Evolutionary conservation across 2,888 invertebrate genomes (phyloP), one percentile per base, ranked within the genome.

Genomic region (Dynastes hyllus): DNA sequence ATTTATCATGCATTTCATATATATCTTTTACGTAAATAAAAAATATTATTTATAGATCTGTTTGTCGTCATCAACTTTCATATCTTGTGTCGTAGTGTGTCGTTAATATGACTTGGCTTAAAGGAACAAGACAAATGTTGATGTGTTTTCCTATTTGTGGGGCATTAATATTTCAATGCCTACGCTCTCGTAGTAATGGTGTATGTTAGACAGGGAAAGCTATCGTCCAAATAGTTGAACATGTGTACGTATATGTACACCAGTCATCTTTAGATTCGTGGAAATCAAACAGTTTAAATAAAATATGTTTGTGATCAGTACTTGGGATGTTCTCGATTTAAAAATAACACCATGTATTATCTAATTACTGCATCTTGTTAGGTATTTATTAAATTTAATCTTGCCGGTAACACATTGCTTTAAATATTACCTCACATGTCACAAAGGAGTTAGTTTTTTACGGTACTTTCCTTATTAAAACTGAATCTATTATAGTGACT

Each of bases 21-120:
- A 11, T 45, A 45, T 11, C 45, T 45, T 37, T 22, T 45, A 45
- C 45, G 32, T 37, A 37, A 37, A 37, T 45, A 45, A 45, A 45
- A 45, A 45, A 45, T 45, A 86, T 86, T 87, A 87, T 87, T 87
- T 87, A 87, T 88, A 87, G 86, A 88, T 88, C 87, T 88, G 88
- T 88, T 88, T 88, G 88, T 88, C 85, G 84, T 83, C 84, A 85
- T 84, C 86, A 87, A 87, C 87, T 87, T 87, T 87, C 87, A 86
- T 88, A 88, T 88, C 87, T 87, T 87, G 87, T 87, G 87, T 87
- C 87, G 86, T 84, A 86, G 86, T 85, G 86, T 85, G 87, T 87
- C 88, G 87, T 88, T 88, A 88, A 88, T 87, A 87, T 88, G 87
- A 88, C 88, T 87, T 84, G 66, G 27, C 55, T 86, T 85, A 85